Base-by-base conservation (phyloP, 2,888 invertebrate species). In the Mechanitis messenoides region DNA sequence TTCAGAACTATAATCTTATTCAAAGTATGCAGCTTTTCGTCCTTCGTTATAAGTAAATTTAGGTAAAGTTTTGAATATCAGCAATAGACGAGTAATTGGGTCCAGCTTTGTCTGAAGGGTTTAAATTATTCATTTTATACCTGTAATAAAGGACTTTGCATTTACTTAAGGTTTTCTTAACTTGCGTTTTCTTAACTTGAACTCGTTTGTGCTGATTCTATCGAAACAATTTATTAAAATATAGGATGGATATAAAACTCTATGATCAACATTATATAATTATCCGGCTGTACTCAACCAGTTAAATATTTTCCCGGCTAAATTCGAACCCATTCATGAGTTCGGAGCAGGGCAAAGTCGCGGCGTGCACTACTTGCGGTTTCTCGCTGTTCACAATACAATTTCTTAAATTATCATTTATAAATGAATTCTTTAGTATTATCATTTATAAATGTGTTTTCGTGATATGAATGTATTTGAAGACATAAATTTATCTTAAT, bases 41-140 rank as follows among this genome's bases (percentile, higher is more conserved):
- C 31, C 31, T 28, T 31, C 31, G n/a, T 7, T 3, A 31, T 50
- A 50, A 28, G 31, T 50, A 50, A 50, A 50, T 50, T 50, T 50
- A 31, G 31, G 31, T 5, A 50, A 50, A 6, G 50, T 9, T 50
- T 28, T 28, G 50, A 28, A 28, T 20, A 50, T 50, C 50, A 50
- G 50, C 50, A 20, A 50, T 20, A 50, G 20, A 20, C 28, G 31
- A 5, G 7, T 50, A 20, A 20, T 50, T 47, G 47, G 28, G 20
- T 28, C 20, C 9, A 31, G 50, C 31, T 28, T 28, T 50, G 7
- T 50, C 50, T 50, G 28, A 50, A 20, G 7, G 31, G 50, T 50
- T 50, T 20, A 50, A 50, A 50, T 50, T 50, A 50, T 50, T 50
- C 31, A 50, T 50, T 50, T 20, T 20, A 50, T 50, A 50, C 50